Base-by-base conservation (phyloP, 2,888 invertebrate species). In the Caenorhabditis uteleia region DNA sequence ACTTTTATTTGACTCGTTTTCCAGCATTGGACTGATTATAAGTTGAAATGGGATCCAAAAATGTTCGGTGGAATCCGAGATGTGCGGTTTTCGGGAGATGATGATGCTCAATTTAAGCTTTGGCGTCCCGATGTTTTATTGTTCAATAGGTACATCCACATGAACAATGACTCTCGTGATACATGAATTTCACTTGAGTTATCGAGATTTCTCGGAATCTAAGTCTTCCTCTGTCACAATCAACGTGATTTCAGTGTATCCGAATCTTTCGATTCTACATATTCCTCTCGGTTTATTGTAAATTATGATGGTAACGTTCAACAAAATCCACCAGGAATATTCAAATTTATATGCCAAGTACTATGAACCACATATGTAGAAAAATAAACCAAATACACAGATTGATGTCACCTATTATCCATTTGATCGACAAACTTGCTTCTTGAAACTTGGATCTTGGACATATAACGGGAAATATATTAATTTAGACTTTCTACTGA, bases 341-440 rank as follows among this genome's bases (percentile, higher is more conserved):
- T 75, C 38, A 49, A 68, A 23, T 73, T 73, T 38, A 60, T 72
- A 31, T 75, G 75, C 36, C 58, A 64, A 42, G 67, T 66, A n/a
- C n/a, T n/a, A 10, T 10, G n/a, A n/a, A n/a, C n/a, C n/a, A n/a
- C n/a, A n/a, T n/a, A n/a, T n/a, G n/a, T n/a, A n/a, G n/a, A 26
- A 23, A 8, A 21, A 20, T 29, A 12, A 2, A 21, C 1, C 6
- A 44, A n/a, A 12, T 21, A 14, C 54, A 20, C 50, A 71, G 60
- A 72, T 75, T 8, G 75, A 75, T 43, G 68, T 75, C 27, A 75
- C 75, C n/a, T 75, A 72, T 31, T 75, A 73, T 49, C 75, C 75
- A 14, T 75, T 75, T 25, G 75, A 73, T 31, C 49, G 36, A 21
- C 75, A 75, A 39, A 75, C 72, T 1, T 75, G 75, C 48, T 75